A percentile compares a stretch with the other conserved stretches of the same genome.
Evolutionary conservation across 2,113 vertebrate species (phyloP).

Genomic region (Promerops cafer): DNA sequence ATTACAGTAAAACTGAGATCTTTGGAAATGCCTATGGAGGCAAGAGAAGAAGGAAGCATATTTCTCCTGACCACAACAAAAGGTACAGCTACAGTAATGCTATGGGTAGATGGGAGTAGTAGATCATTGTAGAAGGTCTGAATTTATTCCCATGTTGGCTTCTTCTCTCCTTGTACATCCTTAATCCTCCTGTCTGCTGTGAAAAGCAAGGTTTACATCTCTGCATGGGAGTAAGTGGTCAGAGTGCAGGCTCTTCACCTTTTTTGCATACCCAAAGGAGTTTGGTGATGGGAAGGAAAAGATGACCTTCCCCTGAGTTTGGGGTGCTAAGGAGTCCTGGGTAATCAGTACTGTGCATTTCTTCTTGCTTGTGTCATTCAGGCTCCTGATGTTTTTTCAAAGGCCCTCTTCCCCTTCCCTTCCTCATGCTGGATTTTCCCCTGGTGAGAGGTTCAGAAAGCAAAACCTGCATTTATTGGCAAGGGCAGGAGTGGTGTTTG

Average conservation of each 20-base stretch:
- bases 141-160: neutral
- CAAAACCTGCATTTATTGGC: neutral
- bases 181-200: neutral
- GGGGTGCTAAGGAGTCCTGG: neutral
- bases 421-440: neutral
- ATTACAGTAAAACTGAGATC: neutral
- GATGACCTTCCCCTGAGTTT: neutral
- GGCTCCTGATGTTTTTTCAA: neutral
- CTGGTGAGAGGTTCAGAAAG: neutral
- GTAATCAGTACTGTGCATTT: neutral
- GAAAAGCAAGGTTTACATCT: neutral
- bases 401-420: neutral
- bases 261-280: neutral
- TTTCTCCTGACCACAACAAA: constrained; percentile 3
- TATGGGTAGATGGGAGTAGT: neutral
- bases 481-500: neutral
- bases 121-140: neutral
- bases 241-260: neutral
- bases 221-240: neutral
- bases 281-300: neutral
- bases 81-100: neutral
- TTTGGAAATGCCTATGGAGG: neutral
- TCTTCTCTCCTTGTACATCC: neutral
- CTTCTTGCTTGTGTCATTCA: rapidly evolving
- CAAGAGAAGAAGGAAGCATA: neutral